Base-by-base conservation (phyloP, 2,797 vertebrate genomes). In the Spatula clypeata region DNA sequence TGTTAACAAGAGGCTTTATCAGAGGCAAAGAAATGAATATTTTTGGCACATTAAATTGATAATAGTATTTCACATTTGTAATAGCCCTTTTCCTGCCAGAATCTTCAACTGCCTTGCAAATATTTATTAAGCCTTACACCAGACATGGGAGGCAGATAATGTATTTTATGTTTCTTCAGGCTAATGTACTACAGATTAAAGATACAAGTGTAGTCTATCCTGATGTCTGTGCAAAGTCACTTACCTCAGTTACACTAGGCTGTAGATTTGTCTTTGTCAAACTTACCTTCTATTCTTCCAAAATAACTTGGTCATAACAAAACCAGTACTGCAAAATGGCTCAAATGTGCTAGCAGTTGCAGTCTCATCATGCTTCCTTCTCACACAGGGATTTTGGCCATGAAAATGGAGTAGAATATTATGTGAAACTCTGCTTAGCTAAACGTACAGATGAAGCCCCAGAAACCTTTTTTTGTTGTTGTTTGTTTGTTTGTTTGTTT, bases 21-120 rank as follows among this genome's bases (percentile, higher is more conserved):
- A 91, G 62, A 79, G 34, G 69, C 73, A 81, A 93, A 90, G 31
- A 90, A 91, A 91, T 88, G 11, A 88, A 81, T 86, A 87, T 71
- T 93, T 94, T 94, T 94, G 94, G 53, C 38, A 70, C 12, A 21
- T 84, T 75, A 84, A 79, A 91, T 79, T 94, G 73, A 80, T 93
- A 88, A 73, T 64, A 90, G 15, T 36, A 66, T 32, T 94, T 75
- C 27, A 44, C 31, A 66, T 86, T 88, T 86, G 54, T 69, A 94
- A 80, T 70, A 83, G 27, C 14, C 54, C 31, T 42, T 84, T 91
- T 91, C 20, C 44, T 94, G 38, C 26, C 76, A 70, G 72, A 61
- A 72, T 88, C 51, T 88, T 88, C 55, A 90, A 62, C 79, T 2
- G 1, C 23, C n/a, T 60, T 86, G 17, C 79, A 79, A 79, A 73